These are phyloP conservation scores for Hippasteria phrygiana DNA, from an alignment of 53 echinoderm and acorn worm genomes.

Conservation along the genomic window DNA sequence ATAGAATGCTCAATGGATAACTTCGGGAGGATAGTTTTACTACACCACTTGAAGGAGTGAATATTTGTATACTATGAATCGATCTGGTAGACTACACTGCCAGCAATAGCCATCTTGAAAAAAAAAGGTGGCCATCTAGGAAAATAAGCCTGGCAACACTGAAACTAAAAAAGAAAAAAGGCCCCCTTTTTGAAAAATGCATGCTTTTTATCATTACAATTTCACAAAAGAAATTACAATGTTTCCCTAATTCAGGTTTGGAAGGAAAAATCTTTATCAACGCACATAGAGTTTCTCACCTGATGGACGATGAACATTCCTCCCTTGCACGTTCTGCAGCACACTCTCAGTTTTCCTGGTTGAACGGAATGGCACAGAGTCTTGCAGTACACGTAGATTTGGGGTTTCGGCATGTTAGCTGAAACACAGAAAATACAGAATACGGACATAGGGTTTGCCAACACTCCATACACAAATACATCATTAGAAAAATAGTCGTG, in stretches of 20 bases:
- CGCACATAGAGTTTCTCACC: constrained; percentile 39
- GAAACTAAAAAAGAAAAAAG: neutral
- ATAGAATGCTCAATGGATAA: too few relatives aligned
- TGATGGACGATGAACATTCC: constrained; percentile 74
- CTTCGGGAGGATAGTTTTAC: too few relatives aligned
- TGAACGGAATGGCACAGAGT: constrained; percentile 66
- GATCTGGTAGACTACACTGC: too few relatives aligned
- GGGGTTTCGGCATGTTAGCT: constrained; percentile 36
- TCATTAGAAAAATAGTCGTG: neutral
- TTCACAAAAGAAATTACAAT: neutral
- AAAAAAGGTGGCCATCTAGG: too few relatives aligned
- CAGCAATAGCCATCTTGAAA: too few relatives aligned
- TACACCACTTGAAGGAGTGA: too few relatives aligned
- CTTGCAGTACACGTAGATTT: constrained; percentile 81
- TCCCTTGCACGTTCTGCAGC: constrained; percentile 74
- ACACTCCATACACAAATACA: neutral
- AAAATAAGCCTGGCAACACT: neutral
- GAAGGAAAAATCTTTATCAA: neutral
- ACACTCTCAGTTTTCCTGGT: constrained; percentile 81
- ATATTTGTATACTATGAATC: too few relatives aligned
- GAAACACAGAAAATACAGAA: neutral
- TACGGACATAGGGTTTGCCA: neutral
- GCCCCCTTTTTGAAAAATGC: too few relatives aligned
- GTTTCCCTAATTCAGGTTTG: neutral
- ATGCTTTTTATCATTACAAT: too few relatives aligned